A percentile compares a stretch with the other conserved stretches of the same genome.
Conservation (phyloP, 37 sponge, comb jelly and placozoan species). For the Dysidea cf. avara region DNA sequence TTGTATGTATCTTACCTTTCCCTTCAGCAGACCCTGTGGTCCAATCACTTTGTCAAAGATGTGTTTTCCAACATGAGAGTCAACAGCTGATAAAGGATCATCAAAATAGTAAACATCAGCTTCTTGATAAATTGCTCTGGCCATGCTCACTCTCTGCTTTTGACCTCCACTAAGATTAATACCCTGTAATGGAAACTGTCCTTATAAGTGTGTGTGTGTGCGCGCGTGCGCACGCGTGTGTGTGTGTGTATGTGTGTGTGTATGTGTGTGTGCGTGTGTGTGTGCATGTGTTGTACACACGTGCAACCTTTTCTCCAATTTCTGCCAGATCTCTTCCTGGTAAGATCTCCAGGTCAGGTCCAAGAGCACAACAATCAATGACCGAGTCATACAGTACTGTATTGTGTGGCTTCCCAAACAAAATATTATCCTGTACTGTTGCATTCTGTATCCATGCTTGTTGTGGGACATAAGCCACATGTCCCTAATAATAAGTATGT, state of each 20-base stretch:
- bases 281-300: too few species aligned
- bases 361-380: conserved; percentile 85
- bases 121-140: conserved; percentile 95
- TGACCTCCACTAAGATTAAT: conserved; percentile 99
- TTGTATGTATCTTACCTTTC: conserved; percentile 66
- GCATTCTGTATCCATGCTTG: conserved; percentile 98
- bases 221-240: too few species aligned
- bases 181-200: conserved; percentile 54
- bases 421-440: conserved; percentile 88
- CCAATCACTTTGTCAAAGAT: conserved; percentile 97
- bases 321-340: conserved; percentile 96
- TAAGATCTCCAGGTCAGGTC: conserved; percentile 90
- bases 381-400: conserved; percentile 48
- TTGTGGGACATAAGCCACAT: conserved; percentile 93
- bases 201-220: too few species aligned
- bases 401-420: conserved; percentile 79
- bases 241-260: too few species aligned
- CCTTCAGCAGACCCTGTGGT: conserved; percentile 88
- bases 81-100: conserved; percentile 97
- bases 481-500: conserved; percentile 54
- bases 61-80: conserved; percentile 99
- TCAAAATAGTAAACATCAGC: conserved; percentile 92
- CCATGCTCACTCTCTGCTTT: conserved; percentile 98
- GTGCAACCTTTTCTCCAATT: conserved; percentile 97
- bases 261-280: too few species aligned